phyloP scores from a whole-genome alignment of 2,888 invertebrate genomes.

The Epistrophella euchroma region DNA sequence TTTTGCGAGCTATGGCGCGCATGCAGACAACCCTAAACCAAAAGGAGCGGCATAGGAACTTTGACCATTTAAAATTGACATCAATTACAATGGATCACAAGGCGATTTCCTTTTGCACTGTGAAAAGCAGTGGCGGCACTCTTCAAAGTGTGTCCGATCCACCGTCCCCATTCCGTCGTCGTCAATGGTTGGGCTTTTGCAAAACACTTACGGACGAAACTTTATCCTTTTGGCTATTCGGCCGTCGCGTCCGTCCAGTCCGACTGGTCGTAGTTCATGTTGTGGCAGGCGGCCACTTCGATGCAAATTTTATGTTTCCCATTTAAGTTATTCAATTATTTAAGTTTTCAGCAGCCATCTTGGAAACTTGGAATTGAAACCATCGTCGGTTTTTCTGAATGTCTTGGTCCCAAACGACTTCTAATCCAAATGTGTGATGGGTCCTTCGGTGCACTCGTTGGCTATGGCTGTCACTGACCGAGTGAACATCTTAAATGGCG shows the following conservation, averaged over 20 bases:
- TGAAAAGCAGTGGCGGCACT: slow-evolving; percentile 68
- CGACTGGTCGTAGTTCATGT: slow-evolving; percentile 70
- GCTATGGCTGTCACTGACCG: slow-evolving; percentile 61
- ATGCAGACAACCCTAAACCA: slow-evolving; percentile 13
- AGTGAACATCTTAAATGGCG: slow-evolving; percentile 74
- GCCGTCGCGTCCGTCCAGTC: not conserved
- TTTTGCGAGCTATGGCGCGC: not conserved
- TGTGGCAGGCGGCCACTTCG: slow-evolving; percentile 70
- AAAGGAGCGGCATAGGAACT: slow-evolving; percentile 49
- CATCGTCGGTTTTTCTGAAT: slow-evolving; percentile 8
- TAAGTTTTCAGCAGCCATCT: slow-evolving; percentile 75
- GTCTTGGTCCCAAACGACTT: slow-evolving; percentile 50
- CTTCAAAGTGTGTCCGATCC: slow-evolving; percentile 67
- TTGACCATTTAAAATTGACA: slow-evolving; percentile 73
- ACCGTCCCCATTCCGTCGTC: not conserved
- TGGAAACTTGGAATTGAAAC: slow-evolving; percentile 49
- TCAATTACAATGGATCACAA: slow-evolving; percentile 74
- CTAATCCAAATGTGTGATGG: slow-evolving; percentile 69
- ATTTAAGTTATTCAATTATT: slow-evolving; percentile 75
- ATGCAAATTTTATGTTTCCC: slow-evolving; percentile 75
- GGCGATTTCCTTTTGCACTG: slow-evolving; percentile 64
- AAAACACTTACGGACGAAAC: slow-evolving; percentile 13
- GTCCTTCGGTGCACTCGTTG: slow-evolving; percentile 15
- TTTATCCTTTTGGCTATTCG: slow-evolving; percentile 50
- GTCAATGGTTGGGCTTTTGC: not conserved